Conservation (phyloP, 1,140 invertebrate genomes). For the Brachystomella parvula region DNA sequence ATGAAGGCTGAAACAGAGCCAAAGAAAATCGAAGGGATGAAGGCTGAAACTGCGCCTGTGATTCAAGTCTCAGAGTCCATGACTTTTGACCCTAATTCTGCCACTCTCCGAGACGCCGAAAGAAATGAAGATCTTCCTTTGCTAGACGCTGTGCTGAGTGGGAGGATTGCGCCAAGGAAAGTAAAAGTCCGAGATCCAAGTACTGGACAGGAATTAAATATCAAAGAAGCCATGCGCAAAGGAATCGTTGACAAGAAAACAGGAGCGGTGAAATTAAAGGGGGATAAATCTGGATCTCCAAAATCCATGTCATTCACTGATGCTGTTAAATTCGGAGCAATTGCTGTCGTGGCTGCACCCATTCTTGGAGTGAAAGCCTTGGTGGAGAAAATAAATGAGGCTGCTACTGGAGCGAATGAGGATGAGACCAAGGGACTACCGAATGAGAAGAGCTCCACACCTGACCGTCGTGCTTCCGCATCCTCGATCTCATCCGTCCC, state of each 20-base stretch:
- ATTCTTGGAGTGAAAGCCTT: slow-evolving; percentile 55
- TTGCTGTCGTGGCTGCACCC: slow-evolving; percentile 60
- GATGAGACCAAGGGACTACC: neutral
- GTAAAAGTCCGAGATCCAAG: slow-evolving; percentile 67
- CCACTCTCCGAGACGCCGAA: slow-evolving; percentile 9
- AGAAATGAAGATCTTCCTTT: slow-evolving; percentile 51
- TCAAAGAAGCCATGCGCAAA: slow-evolving; percentile 65
- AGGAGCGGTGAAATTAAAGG: slow-evolving; percentile 57
- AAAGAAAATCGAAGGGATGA: neutral
- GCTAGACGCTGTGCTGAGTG: slow-evolving; percentile 58
- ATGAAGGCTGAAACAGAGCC: too few relatives aligned
- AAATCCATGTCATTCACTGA: slow-evolving; percentile 64
- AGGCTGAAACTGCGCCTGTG: neutral
- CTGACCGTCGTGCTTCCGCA: neutral
- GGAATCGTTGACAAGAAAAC: slow-evolving; percentile 66
- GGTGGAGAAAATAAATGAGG: slow-evolving; percentile 13
- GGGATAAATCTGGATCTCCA: slow-evolving; percentile 41
- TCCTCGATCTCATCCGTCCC: neutral
- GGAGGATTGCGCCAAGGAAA: slow-evolving; percentile 55
- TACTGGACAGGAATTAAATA: slow-evolving; percentile 58
- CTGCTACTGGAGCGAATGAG: neutral
- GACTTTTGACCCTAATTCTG: slow-evolving; percentile 21
- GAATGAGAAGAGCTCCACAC: neutral
- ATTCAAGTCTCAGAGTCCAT: slow-evolving; percentile 21
- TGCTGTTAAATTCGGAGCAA: slow-evolving; percentile 70